Conservation (phyloP, 2,797 vertebrate genomes). For the Pampus argenteus region DNA sequence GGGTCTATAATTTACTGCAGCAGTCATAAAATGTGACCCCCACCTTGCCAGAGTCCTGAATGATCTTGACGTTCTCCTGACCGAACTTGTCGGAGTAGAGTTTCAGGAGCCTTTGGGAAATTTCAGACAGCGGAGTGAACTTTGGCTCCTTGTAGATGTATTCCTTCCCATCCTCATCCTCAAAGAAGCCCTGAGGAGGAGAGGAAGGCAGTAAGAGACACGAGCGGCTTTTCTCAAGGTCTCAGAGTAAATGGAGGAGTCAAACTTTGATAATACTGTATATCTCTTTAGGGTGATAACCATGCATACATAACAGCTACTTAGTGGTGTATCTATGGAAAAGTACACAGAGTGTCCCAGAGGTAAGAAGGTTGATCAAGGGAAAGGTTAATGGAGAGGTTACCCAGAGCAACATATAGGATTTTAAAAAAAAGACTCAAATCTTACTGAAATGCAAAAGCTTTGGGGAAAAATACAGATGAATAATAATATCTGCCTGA, state of each 20-base stretch:
- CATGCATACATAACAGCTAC: not conserved
- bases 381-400: slow-evolving; percentile 6
- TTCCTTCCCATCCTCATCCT: slow-evolving; percentile 98
- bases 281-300: not conserved
- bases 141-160: slow-evolving; percentile 99
- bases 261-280: not conserved
- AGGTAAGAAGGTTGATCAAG: slow-evolving; percentile 8
- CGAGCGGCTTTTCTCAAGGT: not conserved
- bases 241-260: not conserved
- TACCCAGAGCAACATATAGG: not conserved
- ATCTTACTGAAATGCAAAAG: not conserved
- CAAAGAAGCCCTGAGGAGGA: slow-evolving; percentile 92
- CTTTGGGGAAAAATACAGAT: not conserved
- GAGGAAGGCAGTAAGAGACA: not conserved
- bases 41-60: slow-evolving; percentile 98
- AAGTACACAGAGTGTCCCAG: not conserved
- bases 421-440: not conserved
- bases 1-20: not conserved
- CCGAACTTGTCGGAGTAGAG: slow-evolving; percentile 99
- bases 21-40: slow-evolving; percentile 29
- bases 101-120: slow-evolving; percentile 96
- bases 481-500: not conserved
- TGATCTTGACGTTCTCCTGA: slow-evolving; percentile 98
- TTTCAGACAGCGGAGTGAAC: slow-evolving; percentile 96
- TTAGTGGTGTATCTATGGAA: not conserved